A percentile compares a stretch with the other conserved stretches of the same genome.
These are phyloP conservation scores for Chaetodon trifasciatus DNA, from an alignment of 2,797 vertebrate genomes.

Conservation along the genomic window DNA sequence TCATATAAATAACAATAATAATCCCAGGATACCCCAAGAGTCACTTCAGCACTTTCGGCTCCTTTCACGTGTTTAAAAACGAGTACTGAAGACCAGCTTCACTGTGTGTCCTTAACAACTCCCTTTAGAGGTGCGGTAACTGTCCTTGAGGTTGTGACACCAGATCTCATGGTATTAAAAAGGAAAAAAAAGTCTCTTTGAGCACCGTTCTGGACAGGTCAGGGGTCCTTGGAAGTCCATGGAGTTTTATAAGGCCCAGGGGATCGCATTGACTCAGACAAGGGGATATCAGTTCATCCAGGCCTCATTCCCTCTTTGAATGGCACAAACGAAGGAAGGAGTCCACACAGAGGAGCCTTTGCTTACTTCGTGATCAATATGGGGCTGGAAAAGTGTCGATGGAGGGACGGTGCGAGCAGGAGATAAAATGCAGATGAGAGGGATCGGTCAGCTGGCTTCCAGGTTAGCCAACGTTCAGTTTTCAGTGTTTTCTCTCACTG, in stretches of 20 bases:
- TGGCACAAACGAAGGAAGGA: constrained; percentile 50
- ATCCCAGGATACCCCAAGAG: constrained; percentile 40
- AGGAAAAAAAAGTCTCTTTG: constrained; percentile 38
- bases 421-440: constrained; percentile 5
- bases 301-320: constrained; percentile 51
- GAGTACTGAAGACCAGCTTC: constrained; percentile 85
- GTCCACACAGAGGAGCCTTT: constrained; percentile 27
- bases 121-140: constrained; percentile 68
- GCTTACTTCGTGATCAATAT: constrained; percentile 37
- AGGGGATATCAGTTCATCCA: constrained; percentile 55
- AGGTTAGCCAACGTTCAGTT: not conserved
- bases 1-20: constrained; percentile 79
- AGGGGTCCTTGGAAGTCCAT: constrained; percentile 63
- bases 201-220: constrained; percentile 39
- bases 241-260: constrained; percentile 65
- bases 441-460: constrained; percentile 25
- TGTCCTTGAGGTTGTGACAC: constrained; percentile 66
- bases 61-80: constrained; percentile 49
- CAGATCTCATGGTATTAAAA: constrained; percentile 54
- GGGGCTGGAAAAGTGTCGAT: constrained; percentile 12
- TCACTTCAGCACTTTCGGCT: constrained; percentile 53
- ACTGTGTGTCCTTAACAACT: constrained; percentile 65
- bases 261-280: constrained; percentile 60
- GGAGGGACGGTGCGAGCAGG: not conserved
- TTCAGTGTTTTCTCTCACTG: not conserved